phyloP scores from a whole-genome alignment of 2,888 invertebrate genomes.

The Spodoptera littoralis region DNA sequence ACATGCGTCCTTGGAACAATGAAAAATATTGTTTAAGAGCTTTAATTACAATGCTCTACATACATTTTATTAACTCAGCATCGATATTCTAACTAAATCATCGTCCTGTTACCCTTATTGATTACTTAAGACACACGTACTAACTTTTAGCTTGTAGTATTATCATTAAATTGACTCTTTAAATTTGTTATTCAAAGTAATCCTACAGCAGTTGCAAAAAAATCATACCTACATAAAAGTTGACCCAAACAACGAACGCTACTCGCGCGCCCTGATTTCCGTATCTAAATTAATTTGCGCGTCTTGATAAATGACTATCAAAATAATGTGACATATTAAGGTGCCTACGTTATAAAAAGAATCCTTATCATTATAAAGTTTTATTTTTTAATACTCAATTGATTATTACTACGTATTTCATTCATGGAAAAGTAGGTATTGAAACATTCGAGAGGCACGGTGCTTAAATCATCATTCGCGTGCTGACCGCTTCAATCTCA shows the following conservation, averaged over 20 bases:
- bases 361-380: not conserved
- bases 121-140: no score
- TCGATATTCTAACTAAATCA: no score
- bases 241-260: not conserved
- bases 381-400: not conserved
- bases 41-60: no score
- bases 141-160: no score
- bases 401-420: no score
- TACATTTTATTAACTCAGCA: no score
- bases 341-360: constrained; percentile 3
- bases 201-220: no score
- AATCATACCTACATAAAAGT: not conserved
- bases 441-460: no score
- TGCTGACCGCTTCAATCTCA: constrained; percentile 1
- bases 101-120: no score
- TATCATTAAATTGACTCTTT: no score
- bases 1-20: not conserved
- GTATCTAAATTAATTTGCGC: constrained; percentile 1
- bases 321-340: constrained; percentile 3
- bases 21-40: no score
- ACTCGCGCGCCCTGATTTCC: not conserved
- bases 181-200: not conserved
- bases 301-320: constrained; percentile 11
- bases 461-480: not conserved
- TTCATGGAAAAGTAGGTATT: no score